Evolutionary conservation across 2,888 invertebrate genomes (phyloP).

Genomic region (Noctua pronuba): DNA sequence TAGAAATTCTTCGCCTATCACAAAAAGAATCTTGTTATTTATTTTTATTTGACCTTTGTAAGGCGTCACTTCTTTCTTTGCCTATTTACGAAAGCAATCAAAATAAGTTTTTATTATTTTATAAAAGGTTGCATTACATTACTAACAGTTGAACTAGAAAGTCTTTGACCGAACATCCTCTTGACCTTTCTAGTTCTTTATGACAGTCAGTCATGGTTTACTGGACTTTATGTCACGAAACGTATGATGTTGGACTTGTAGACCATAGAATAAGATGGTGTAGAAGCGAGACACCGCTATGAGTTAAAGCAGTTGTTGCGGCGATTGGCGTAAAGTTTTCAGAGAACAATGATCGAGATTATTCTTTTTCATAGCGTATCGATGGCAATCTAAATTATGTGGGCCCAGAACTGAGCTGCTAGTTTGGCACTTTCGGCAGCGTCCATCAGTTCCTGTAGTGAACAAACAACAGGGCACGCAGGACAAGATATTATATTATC

Average conservation of each 20-base stretch:
- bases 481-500: neutral
- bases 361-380: neutral
- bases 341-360: neutral
- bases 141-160: conserved; percentile 9
- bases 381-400: neutral
- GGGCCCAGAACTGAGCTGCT: neutral
- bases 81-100: conserved; percentile 1
- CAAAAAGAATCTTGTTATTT: neutral
- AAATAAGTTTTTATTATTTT: conserved; percentile 6
- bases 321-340: neutral
- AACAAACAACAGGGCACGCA: neutral
- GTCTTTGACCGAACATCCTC: conserved; percentile 2
- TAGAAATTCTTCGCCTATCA: neutral
- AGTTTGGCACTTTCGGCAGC: neutral
- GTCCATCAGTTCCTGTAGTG: neutral
- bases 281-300: neutral
- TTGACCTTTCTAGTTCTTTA: conserved; percentile 4
- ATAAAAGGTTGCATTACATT: neutral
- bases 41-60: neutral
- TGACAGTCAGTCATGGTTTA: neutral
- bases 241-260: conserved; percentile 1
- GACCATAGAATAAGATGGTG: neutral
- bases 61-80: neutral
- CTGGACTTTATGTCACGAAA: conserved; percentile 20
- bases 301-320: neutral